These are phyloP conservation scores for Squalus acanthias DNA, from an alignment of 2,797 vertebrate species.

Conservation along the genomic window DNA sequence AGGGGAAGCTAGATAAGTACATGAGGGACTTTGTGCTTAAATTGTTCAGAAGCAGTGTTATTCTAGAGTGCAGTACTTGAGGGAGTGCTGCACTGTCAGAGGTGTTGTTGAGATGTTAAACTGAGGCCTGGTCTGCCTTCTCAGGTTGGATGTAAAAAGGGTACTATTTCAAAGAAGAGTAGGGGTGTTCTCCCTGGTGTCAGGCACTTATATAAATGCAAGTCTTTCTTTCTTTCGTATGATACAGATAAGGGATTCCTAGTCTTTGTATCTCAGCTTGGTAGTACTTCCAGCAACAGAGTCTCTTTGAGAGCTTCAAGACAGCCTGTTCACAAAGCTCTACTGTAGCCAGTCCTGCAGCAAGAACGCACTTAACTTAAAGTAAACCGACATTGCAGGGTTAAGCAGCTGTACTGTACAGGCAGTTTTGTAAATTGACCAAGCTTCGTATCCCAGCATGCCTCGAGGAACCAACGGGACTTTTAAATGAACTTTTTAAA, in stretches of 20 bases:
- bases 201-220: background rate
- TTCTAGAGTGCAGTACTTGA: background rate
- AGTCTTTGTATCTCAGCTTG: background rate
- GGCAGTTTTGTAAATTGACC: too few species aligned
- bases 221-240: background rate
- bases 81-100: background rate
- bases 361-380: too few species aligned
- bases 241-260: background rate
- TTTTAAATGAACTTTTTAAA: too few species aligned
- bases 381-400: too few species aligned
- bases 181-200: background rate
- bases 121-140: background rate
- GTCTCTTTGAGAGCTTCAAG: background rate
- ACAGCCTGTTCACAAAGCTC: background rate
- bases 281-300: too few species aligned
- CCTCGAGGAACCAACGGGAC: too few species aligned
- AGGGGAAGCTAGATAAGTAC: too few species aligned
- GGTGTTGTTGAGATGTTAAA: background rate
- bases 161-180: background rate
- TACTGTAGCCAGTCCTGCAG: too few species aligned
- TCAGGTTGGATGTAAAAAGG: background rate
- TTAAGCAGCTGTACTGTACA: too few species aligned
- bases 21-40: too few species aligned
- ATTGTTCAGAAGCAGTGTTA: too few species aligned
- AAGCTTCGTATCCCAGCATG: too few species aligned